Base-by-base conservation (phyloP, 2,113 vertebrate genomes). In the Xyliphius kryptos region DNA sequence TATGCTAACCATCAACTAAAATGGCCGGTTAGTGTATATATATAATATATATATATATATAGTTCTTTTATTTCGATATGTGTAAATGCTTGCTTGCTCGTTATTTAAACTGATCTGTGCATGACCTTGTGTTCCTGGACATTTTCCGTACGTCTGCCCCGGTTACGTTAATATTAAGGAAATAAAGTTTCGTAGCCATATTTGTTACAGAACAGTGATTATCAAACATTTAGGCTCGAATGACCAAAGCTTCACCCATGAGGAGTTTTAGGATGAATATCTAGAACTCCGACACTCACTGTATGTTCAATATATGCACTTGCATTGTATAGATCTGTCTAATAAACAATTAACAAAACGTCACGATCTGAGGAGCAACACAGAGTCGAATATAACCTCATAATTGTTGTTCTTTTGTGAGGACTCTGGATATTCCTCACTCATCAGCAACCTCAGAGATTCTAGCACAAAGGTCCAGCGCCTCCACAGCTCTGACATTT, bases 391-490 rank as follows among this genome's bases (percentile, higher is more conserved):
- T 1, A 32, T 32, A 3, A 3, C 26, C 26, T 32, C 26, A 3
- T 3, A 20, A 9, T 11, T 36, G 26, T 14, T n/a, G 15, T 8
- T 41, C 9, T 51, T 13, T 52, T 62, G n/a, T n/a, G n/a, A n/a
- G n/a, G n/a, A n/a, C n/a, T n/a, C n/a, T 58, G 47, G 12, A 64
- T 22, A 50, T 37, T 43, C 48, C 41, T 50, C 63, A 47, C 58
- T 32, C 44, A 56, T 43, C 10, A 47, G 46, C 17, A 19, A 14
- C 22, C 69, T 46, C 57, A n/a, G 21, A 20, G 54, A 53, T 61
- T 61, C 52, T 26, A 36, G 63, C 10, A 26, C 69, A 61, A 66
- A n/a, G n/a, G n/a, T n/a, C n/a, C n/a, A n/a, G n/a, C n/a, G n/a
- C n/a, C n/a, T n/a, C n/a, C n/a, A n/a, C 26, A 6, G 26, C 26